Evolutionary conservation across 2,113 vertebrate species (phyloP).

Genomic region (rat (Rattus norvegicus)): DNA sequence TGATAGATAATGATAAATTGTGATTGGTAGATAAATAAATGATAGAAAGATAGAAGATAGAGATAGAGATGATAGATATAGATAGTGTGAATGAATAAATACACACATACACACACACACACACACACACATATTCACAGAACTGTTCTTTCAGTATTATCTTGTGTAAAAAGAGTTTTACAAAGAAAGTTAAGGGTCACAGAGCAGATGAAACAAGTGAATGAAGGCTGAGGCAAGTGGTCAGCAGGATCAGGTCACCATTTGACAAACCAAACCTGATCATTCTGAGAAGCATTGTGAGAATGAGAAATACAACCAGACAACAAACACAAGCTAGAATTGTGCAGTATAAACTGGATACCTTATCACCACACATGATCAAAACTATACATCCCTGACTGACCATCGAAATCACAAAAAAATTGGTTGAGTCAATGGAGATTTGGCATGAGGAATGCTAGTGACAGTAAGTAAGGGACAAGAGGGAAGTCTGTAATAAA

Average conservation of each 20-base stretch:
- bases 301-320: not conserved
- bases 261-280: not conserved
- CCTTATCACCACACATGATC: not conserved
- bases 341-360: not conserved
- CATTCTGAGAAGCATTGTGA: not conserved
- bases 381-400: not conserved
- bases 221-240: not conserved
- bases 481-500: conserved; percentile 1
- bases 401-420: not conserved
- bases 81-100: not conserved
- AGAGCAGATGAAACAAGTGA: not conserved
- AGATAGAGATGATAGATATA: not conserved
- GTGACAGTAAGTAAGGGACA: not conserved
- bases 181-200: conserved; percentile 16
- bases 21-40: not conserved
- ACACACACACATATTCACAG: not conserved
- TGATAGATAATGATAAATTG: not conserved
- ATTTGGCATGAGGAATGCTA: not conserved
- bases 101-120: not conserved
- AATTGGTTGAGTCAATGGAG: not conserved
- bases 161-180: not conserved
- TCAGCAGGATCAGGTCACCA: not conserved
- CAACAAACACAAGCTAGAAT: not conserved
- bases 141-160: not conserved
- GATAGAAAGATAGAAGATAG: not conserved